Conservation (phyloP, 2,797 vertebrate species). For the Borostomias antarcticus region DNA sequence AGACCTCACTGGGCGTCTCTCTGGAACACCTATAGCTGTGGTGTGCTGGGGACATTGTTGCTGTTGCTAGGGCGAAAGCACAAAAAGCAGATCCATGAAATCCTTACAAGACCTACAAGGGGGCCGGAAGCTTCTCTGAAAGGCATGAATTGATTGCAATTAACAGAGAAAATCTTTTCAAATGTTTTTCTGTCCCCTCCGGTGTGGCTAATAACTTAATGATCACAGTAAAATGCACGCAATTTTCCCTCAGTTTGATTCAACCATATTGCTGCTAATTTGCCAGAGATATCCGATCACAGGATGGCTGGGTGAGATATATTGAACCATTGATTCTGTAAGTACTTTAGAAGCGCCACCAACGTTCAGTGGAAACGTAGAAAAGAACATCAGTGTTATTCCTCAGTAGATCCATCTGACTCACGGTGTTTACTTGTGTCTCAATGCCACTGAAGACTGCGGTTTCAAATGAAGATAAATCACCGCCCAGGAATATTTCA, state of each 20-base stretch:
- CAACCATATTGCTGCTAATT: constrained; percentile 63
- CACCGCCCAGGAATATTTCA: neutral
- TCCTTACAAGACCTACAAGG: constrained; percentile 49
- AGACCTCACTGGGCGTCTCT: neutral
- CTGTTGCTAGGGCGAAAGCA: constrained; percentile 14
- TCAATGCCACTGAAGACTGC: neutral
- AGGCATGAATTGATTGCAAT: constrained; percentile 74
- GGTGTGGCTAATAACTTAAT: constrained; percentile 77
- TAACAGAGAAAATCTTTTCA: constrained; percentile 59
- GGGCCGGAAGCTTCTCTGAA: constrained; percentile 61
- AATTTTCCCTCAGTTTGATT: constrained; percentile 73
- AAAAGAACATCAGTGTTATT: neutral
- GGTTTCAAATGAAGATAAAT: neutral
- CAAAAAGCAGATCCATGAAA: constrained; percentile 25
- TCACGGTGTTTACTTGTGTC: neutral
- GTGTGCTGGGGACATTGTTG: neutral
- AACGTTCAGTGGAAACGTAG: constrained; percentile 39
- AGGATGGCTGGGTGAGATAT: constrained; percentile 31
- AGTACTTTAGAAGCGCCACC: constrained; percentile 44
- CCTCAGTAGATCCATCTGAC: neutral
- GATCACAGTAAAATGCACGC: constrained; percentile 70
- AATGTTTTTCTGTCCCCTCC: constrained; percentile 74
- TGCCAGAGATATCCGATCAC: constrained; percentile 71
- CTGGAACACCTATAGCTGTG: neutral
- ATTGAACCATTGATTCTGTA: constrained; percentile 52